Evolutionary conservation across 2,113 vertebrate species (phyloP), one percentile per base, ranked within the genome.

Genomic region (Noctilio leporinus): DNA sequence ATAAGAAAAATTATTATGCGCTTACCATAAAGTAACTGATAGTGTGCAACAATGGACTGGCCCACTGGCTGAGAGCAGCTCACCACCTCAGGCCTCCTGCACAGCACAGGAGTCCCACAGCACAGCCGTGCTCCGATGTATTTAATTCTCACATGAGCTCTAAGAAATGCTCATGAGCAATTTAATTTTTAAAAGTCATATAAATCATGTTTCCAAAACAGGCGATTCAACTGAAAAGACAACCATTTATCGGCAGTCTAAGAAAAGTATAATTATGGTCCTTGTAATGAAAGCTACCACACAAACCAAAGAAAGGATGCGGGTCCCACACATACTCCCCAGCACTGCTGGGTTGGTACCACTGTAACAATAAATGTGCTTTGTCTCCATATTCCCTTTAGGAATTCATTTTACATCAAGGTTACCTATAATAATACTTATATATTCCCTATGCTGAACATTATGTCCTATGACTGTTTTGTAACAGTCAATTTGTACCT

Each of bases 141-240:
- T 43, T 76, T 53, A 49, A 78, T n/a, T 47, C 47, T 26, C 16
- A 55, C 3, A 15, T 2, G 28, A 59, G 55, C 35, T 45, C 62
- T 43, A 83, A 67, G 24, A 86, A 82, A 77, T 20, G 35, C 4
- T 76, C 51, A n/a, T 20, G 47, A 51, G 38, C 40, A 84, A 86
- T 38, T 72, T 57, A 85, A 81, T 65, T 57, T 59, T 78, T 53
- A 85, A 95, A 73, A 81, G 51, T 49, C 28, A 69, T 7, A 7
- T 51, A 72, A 86, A 73, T 55, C 65, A 11, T 80, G 33, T 67
- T 81, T 82, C 53, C 10, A n/a, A 72, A 96, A 59, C 24, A 77
- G 69, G 40, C 92, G 17, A 67, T 24, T 75, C 7, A 15, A n/a
- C 4, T 28, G 35, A 47, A 75, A 80, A 94, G 33, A 40, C 16